These are phyloP conservation scores for Bellardia pandia DNA, from an alignment of 2,888 invertebrate species.

Conservation along the genomic window DNA sequence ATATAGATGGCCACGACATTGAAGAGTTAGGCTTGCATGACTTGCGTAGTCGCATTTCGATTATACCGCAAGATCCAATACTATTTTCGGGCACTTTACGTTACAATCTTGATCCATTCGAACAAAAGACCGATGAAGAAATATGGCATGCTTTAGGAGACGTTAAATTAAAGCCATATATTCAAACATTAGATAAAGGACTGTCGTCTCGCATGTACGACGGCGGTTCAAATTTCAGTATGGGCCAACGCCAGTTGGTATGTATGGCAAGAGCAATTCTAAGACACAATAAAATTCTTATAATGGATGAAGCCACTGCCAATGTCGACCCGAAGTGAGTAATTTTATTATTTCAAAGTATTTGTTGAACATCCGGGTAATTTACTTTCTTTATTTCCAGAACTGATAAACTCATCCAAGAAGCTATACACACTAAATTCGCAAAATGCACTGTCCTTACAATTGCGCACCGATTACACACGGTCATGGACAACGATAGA, in stretches of 20 bases:
- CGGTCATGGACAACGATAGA: constrained; percentile 95
- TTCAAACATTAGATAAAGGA: constrained; percentile 85
- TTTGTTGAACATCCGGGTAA: too few relatives aligned
- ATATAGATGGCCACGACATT: constrained; percentile 90
- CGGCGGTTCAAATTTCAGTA: constrained; percentile 93
- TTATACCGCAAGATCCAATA: constrained; percentile 96
- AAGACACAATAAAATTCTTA: constrained; percentile 90
- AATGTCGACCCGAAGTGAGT: constrained; percentile 93
- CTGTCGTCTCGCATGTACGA: constrained; percentile 88
- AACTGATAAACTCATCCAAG: constrained; percentile 93
- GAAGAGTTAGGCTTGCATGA: constrained; percentile 89
- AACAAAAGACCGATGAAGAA: constrained; percentile 88
- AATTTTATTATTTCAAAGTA: neutral
- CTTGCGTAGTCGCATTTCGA: constrained; percentile 92
- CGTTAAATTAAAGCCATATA: constrained; percentile 90
- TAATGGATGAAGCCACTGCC: constrained; percentile 96
- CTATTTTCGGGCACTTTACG: constrained; percentile 93
- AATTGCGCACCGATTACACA: constrained; percentile 95
- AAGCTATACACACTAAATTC: constrained; percentile 92
- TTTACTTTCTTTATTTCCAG: constrained; percentile 80
- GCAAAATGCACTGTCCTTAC: constrained; percentile 94
- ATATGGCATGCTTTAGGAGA: constrained; percentile 92
- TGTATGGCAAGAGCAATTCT: constrained; percentile 94
- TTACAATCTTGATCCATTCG: constrained; percentile 94
- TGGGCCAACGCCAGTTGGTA: constrained; percentile 94